These are phyloP conservation scores for Enteromius radiatus DNA, from an alignment of 2,797 vertebrate species.

Conservation along the genomic window DNA sequence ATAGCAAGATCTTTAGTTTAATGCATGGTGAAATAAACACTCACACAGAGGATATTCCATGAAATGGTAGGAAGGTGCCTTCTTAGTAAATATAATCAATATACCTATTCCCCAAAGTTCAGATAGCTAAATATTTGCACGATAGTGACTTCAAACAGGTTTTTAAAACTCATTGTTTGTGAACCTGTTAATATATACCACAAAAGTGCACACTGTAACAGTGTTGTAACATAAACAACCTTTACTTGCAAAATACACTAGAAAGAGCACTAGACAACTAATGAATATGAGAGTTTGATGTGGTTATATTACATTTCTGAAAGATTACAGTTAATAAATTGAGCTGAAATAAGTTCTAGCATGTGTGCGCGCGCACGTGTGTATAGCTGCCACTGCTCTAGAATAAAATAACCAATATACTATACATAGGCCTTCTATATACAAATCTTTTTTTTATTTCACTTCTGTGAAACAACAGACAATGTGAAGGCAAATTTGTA, in stretches of 20 bases:
- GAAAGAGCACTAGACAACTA: background rate
- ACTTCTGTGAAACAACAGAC: background rate
- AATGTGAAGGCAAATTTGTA: background rate
- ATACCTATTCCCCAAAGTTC: constrained; percentile 76
- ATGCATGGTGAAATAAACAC: background rate
- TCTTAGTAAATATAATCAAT: constrained; percentile 72
- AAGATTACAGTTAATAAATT: background rate
- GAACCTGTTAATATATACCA: constrained; percentile 1
- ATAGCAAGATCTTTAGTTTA: background rate
- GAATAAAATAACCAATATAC: background rate
- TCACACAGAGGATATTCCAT: background rate
- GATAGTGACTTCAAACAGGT: background rate
- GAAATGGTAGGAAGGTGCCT: background rate
- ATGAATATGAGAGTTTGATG: background rate
- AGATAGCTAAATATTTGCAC: constrained; percentile 71
- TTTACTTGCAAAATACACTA: background rate
- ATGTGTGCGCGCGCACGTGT: background rate
- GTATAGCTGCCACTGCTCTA: background rate
- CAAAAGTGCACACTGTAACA: background rate
- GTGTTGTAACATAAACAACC: background rate
- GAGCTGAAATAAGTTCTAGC: background rate
- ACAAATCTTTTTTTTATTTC: background rate
- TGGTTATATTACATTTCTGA: background rate
- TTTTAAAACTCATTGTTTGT: constrained; percentile 15
- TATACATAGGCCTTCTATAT: background rate